Percentiles rank a stretch among this genome's conserved stretches.
Evolutionary conservation across 2,113 vertebrate genomes (phyloP).

Genomic region (Anguilla japonica): DNA sequence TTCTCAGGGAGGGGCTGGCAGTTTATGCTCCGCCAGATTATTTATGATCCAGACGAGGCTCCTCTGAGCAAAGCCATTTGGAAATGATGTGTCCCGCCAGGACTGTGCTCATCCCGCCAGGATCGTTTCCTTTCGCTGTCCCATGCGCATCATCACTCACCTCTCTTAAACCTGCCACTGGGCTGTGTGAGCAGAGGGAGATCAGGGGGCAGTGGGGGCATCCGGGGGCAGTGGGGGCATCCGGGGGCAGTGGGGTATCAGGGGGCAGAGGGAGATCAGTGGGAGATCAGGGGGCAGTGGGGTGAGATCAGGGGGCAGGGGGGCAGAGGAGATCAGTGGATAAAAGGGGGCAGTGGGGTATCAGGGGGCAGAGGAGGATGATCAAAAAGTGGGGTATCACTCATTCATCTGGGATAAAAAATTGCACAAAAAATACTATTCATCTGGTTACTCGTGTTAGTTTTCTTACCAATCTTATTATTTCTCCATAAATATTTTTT

Average conservation of each 20-base stretch:
- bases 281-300: too few species aligned
- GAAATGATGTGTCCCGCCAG: not conserved
- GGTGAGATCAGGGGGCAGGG: too few species aligned
- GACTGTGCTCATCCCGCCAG: not conserved
- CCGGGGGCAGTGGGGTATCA: too few species aligned
- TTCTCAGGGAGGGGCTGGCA: conserved; percentile 34
- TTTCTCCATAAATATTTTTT: conserved; percentile 50
- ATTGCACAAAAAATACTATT: too few species aligned
- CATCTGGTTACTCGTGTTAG: not conserved
- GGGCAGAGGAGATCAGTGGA: too few species aligned
- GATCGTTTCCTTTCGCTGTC: not conserved
- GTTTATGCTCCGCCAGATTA: conserved; percentile 36
- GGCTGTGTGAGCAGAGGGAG: not conserved
- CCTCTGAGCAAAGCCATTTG: conserved; percentile 17
- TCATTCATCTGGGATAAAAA: too few species aligned
- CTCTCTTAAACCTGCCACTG: not conserved
- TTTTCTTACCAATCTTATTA: conserved; percentile 57
- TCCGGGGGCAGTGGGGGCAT: too few species aligned
- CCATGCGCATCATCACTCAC: not conserved
- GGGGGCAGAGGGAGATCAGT: too few species aligned
- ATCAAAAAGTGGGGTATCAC: too few species aligned
- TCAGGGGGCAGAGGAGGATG: too few species aligned
- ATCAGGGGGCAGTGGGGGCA: conserved; percentile 35
- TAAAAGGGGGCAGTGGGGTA: too few species aligned
- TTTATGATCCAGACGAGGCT: not conserved